phyloP scores from a whole-genome alignment of 1,140 invertebrate species.

The Aphaenogaster floridana region DNA sequence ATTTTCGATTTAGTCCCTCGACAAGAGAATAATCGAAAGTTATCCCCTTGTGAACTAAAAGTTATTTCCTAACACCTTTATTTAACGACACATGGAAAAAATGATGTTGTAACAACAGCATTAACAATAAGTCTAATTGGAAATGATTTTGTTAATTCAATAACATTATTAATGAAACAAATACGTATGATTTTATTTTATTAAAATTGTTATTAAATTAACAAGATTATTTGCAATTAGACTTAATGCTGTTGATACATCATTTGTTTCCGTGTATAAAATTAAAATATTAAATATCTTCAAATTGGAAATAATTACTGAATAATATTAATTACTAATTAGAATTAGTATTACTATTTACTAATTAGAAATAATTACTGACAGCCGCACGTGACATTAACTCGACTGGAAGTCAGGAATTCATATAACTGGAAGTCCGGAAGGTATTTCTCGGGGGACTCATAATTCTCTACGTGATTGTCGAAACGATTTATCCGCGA shows the following conservation, averaged over 20 bases:
- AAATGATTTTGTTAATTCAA: too few species aligned
- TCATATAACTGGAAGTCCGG: neutral
- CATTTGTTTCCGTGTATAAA: too few species aligned
- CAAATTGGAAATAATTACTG: neutral
- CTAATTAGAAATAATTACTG: neutral
- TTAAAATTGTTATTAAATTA: too few species aligned
- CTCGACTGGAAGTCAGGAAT: neutral
- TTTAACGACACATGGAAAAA: neutral
- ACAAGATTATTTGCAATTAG: too few species aligned
- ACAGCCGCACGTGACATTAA: neutral
- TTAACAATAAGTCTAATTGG: too few species aligned
- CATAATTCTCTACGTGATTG: neutral
- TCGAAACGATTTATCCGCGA: neutral
- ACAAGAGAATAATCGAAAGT: neutral
- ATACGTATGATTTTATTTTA: too few species aligned
- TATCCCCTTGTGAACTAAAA: too few species aligned
- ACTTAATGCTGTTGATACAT: too few species aligned
- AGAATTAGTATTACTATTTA: too few species aligned
- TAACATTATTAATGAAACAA: too few species aligned
- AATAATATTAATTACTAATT: neutral
- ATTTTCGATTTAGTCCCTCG: neutral
- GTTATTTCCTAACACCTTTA: neutral
- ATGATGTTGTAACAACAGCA: too few species aligned
- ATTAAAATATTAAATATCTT: neutral
- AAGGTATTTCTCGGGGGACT: conserved; percentile 21